A percentile compares a stretch with the other conserved stretches of the same genome.
These are phyloP conservation scores for Apodemus speciosus DNA, from an alignment of 2,113 vertebrate species.

Conservation along the genomic window DNA sequence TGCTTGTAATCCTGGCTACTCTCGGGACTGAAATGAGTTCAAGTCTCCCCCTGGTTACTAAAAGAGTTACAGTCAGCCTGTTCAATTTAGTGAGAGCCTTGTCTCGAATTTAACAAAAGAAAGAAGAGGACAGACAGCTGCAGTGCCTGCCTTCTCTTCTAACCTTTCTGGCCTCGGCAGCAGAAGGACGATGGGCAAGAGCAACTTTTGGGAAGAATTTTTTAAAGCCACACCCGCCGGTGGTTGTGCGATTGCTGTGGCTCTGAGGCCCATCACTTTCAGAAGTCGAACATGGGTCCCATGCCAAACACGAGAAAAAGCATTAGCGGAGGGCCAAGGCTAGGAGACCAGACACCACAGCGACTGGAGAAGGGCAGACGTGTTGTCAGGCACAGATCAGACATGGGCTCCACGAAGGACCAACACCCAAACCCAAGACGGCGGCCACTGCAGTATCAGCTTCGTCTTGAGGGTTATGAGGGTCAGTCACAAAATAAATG, in stretches of 20 bases:
- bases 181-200: not conserved
- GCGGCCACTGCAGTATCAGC: not conserved
- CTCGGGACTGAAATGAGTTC: not conserved
- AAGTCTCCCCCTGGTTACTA: not conserved
- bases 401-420: not conserved
- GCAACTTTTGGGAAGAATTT: not conserved
- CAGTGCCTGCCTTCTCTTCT: not conserved
- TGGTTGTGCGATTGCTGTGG: not conserved
- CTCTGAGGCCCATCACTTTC: not conserved
- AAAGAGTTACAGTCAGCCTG: not conserved
- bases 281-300: not conserved
- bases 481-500: not conserved
- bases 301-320: not conserved
- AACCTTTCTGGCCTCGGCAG: not conserved
- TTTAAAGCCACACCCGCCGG: not conserved
- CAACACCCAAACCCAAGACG: not conserved
- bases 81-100: not conserved
- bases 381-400: not conserved
- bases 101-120: not conserved
- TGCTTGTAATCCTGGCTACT: too few relatives aligned
- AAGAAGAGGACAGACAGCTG: not conserved
- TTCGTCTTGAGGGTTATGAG: not conserved
- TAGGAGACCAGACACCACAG: not conserved
- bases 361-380: not conserved
- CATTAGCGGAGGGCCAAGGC: not conserved